Conservation (phyloP, 2,888 invertebrate genomes). For the Ommatoiulus sabulosus region DNA sequence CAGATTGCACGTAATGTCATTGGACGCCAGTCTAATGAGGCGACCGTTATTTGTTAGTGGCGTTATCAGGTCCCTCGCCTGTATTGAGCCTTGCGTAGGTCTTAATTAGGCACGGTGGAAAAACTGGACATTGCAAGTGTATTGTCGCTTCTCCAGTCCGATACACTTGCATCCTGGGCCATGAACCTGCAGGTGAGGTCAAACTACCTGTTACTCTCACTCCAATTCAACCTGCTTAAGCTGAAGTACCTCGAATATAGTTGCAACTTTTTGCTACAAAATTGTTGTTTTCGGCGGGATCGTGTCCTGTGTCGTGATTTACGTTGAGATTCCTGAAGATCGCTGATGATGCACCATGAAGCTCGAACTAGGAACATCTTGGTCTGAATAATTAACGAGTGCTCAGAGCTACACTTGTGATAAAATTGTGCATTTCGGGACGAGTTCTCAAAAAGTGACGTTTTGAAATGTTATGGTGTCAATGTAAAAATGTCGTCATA, state of each 20-base stretch:
- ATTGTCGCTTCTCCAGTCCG: background rate
- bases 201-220: constrained; percentile 45
- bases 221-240: background rate
- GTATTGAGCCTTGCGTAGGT: background rate
- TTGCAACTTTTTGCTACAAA: background rate
- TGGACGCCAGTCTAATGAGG: background rate
- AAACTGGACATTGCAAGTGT: background rate
- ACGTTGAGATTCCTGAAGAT: too few relatives aligned
- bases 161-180: constrained; percentile 31
- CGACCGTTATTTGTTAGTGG: background rate
- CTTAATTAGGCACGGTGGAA: background rate
- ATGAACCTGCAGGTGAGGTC: constrained; percentile 48
- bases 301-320: background rate
- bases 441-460: too few relatives aligned
- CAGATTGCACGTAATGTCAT: background rate
- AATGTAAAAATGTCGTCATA: too few relatives aligned
- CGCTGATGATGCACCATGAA: too few relatives aligned
- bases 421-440: too few relatives aligned
- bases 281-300: background rate
- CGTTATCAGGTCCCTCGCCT: background rate
- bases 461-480: too few relatives aligned
- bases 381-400: too few relatives aligned
- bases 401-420: too few relatives aligned
- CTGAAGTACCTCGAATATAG: background rate
- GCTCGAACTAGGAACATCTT: too few relatives aligned